Evolutionary conservation across 2,113 vertebrate species (phyloP), one percentile per base, ranked within the genome.

Genomic region (Cyanoramphus novaezelandiae): DNA sequence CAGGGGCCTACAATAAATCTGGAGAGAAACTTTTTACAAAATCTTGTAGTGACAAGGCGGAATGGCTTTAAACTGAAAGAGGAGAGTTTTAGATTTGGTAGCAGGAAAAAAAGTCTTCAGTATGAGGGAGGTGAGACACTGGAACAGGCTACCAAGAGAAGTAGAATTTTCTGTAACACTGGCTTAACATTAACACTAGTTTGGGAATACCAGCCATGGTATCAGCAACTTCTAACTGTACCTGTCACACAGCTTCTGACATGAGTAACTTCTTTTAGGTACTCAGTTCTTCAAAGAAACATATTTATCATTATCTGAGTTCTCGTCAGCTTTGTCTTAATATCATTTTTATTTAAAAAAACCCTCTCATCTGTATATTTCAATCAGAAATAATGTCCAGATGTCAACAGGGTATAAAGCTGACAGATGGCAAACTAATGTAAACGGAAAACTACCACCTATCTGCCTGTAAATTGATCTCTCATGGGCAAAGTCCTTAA

Each of bases 341-440:
- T 50, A 76, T 6, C 0, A 25, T 49, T 91, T 88, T 91, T 91
- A 57, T 67, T 69, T 44, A 17, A 24, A 78, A 88, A n/a, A 1
- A 17, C 6, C 0, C 9, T 50, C 59, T 75, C 43, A 55, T 60
- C 68, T 78, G 18, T 85, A 19, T 50, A 93, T 72, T 92, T 76
- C 47, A 72, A 77, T 41, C n/a, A 62, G 44, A 90, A 88, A 62
- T 49, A 82, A 68, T 10, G 28, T 79, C 47, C 23, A 90, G 44
- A 86, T 90, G 59, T 90, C 79, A 92, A 82, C 8, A 78, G 65
- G 27, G 31, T 82, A 86, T 55, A 83, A 86, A 83, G 33, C 29
- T 72, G 52, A 88, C 82, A 96, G 91, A 87, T 57, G 63, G 91
- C 47, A 90, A 59, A 75, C 39, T 76, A 67, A 86, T 84, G 69